Evolutionary conservation across 2,113 vertebrate species (phyloP).

Genomic region (Megaceryle maxima): DNA sequence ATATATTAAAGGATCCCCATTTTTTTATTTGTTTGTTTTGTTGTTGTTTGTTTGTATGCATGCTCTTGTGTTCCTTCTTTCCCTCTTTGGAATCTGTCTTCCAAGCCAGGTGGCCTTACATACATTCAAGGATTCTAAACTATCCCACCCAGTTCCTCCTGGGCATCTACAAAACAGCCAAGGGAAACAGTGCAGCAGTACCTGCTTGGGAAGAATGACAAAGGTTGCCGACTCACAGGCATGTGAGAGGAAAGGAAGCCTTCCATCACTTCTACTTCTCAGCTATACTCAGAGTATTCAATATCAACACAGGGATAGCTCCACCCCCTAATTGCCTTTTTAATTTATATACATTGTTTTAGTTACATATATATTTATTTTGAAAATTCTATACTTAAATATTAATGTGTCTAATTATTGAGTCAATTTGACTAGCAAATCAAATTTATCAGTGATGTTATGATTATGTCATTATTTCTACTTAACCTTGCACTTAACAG

Average conservation of each 20-base stretch:
- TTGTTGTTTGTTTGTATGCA: not conserved
- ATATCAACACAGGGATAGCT: not conserved
- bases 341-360: not conserved
- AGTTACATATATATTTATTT: not conserved
- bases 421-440: not conserved
- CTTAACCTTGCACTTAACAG: not conserved
- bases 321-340: not conserved
- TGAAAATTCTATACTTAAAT: not conserved
- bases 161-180: not conserved
- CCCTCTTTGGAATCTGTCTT: not conserved
- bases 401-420: not conserved
- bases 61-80: not conserved
- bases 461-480: not conserved
- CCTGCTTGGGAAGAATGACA: too few species aligned
- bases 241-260: not conserved
- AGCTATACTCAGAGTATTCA: not conserved
- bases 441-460: not conserved
- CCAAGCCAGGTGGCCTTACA: not conserved
- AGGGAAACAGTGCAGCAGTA: not conserved
- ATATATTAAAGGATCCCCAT: rapidly evolving
- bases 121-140: not conserved
- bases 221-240: not conserved
- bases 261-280: rapidly evolving
- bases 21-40: not conserved
- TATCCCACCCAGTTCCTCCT: not conserved